Base-by-base conservation (phyloP, 1,140 invertebrate species). In the Aphidius gifuensis region DNA sequence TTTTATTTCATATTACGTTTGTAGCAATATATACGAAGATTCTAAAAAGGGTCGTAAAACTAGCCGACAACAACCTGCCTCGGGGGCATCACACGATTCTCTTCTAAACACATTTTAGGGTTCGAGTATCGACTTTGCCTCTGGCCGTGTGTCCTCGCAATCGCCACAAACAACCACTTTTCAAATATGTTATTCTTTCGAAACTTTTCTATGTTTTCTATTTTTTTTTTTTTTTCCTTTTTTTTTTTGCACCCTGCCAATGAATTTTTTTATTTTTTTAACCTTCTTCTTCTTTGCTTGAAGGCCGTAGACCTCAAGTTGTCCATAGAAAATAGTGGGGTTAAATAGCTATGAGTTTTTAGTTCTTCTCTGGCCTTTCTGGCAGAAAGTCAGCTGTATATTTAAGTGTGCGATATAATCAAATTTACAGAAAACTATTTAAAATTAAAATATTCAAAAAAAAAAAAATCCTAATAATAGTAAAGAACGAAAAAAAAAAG, bases 121-220 rank as follows among this genome's bases (percentile, higher is more conserved):
- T 23, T 55, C 16, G 51, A 48, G 51, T 43, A 55, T 45, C 38
- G 42, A 66, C 51, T 66, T 60, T 51, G 59, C 53, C 53, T 48
- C 23, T 9, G 45, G 54, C 61, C 56, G 53, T 62, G 45, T 69
- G 69, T 71, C 74, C 74, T 77, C 72, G 71, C 74, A 74, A 75
- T 73, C 66, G 66, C 66, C 58, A 68, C 66, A 71, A 76, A 78
- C 73, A 63, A 66, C 68, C 66, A 71, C 67, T 73, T 77, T 71
- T 65, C 64, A 65, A 64, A 60, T 68, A 63, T 16, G 16, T 16
- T 16, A 16, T 16, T 32, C 23, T 32, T 32, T 32, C 23, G 23
- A 32, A 32, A 32, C 23, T 32, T 32, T 32, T 32, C 23, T 32
- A 32, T 32, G 23, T 32, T 32, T 16, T 16, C 16, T 16, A 16